Conservation (phyloP, 2,888 invertebrate genomes). For the Chromoteleia sp. region DNA sequence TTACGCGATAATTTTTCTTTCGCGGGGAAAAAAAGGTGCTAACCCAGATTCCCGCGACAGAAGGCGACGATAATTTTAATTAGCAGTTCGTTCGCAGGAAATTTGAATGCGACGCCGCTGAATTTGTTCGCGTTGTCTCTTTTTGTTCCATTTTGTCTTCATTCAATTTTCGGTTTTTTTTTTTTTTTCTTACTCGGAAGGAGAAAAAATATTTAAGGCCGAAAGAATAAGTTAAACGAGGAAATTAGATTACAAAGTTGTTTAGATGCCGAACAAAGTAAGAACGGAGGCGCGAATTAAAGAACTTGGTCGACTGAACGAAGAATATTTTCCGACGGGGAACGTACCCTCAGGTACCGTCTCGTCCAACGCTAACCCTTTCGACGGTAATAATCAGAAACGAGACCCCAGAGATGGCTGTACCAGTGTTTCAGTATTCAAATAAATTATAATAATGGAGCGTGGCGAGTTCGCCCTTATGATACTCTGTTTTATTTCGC, state of each 20-base stretch:
- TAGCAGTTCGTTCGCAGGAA: constrained; percentile 4
- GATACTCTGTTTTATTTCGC: constrained; percentile 71
- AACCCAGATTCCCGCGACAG: constrained; percentile 52
- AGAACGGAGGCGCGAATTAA: constrained; percentile 70
- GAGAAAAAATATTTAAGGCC: neutral
- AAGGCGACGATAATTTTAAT: constrained; percentile 40
- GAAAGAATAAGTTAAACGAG: constrained; percentile 5
- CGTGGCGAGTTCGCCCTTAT: constrained; percentile 79
- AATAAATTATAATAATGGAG: constrained; percentile 82
- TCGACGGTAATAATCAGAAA: constrained; percentile 83
- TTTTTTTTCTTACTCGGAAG: neutral
- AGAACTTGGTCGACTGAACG: constrained; percentile 69
- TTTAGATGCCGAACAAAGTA: constrained; percentile 39
- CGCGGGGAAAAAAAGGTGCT: constrained; percentile 13
- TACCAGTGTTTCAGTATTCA: constrained; percentile 78
- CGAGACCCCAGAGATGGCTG: constrained; percentile 82
- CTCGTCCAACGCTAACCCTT: constrained; percentile 82
- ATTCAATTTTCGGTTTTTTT: constrained; percentile 4
- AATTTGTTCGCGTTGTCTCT: neutral
- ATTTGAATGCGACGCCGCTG: neutral
- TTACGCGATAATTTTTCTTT: constrained; percentile 48
- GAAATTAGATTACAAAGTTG: constrained; percentile 29
- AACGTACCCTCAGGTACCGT: constrained; percentile 83
- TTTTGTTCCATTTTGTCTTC: too few species aligned
- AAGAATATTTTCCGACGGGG: constrained; percentile 66